Conservation (phyloP, 2,888 invertebrate genomes). For the Idaea biselata region DNA sequence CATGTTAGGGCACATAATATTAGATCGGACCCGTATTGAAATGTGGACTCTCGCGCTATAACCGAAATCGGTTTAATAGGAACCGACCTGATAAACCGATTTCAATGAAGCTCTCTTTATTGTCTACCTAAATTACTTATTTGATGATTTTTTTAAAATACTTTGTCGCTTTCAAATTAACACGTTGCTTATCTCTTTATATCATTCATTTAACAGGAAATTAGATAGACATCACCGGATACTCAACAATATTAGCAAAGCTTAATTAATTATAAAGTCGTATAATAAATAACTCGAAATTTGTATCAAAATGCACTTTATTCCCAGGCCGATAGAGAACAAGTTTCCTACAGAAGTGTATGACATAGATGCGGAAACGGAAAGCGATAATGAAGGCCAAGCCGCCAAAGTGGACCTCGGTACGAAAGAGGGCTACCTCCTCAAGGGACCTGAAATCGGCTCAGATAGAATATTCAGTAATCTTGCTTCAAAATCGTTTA, state of each 20-base stretch:
- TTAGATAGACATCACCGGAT: neutral
- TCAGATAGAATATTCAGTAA: constrained; percentile 95
- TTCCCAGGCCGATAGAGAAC: constrained; percentile 57
- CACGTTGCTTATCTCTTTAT: neutral
- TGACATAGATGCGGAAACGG: constrained; percentile 93
- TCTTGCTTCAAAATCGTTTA: constrained; percentile 95
- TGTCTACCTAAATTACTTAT: neutral
- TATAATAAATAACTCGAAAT: neutral
- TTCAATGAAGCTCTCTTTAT: neutral
- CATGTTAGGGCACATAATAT: too few relatives aligned
- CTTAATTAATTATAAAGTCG: neutral
- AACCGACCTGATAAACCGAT: neutral
- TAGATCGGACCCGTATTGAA: too few relatives aligned
- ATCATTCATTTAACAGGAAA: constrained; percentile 17
- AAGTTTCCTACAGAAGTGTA: constrained; percentile 88
- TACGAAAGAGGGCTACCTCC: constrained; percentile 93
- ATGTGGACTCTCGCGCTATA: too few relatives aligned
- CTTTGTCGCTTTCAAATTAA: neutral
- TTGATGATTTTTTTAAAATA: neutral
- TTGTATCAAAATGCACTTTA: constrained; percentile 11
- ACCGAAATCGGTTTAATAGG: too few relatives aligned
- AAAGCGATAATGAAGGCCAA: constrained; percentile 88
- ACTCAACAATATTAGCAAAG: neutral
- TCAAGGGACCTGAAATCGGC: constrained; percentile 95
- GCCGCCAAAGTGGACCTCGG: constrained; percentile 86